Percentiles rank a stretch among this genome's conserved stretches.
Evolutionary conservation across 2,797 vertebrate species (phyloP).

Genomic region (Kryptolebias ocellatus): DNA sequence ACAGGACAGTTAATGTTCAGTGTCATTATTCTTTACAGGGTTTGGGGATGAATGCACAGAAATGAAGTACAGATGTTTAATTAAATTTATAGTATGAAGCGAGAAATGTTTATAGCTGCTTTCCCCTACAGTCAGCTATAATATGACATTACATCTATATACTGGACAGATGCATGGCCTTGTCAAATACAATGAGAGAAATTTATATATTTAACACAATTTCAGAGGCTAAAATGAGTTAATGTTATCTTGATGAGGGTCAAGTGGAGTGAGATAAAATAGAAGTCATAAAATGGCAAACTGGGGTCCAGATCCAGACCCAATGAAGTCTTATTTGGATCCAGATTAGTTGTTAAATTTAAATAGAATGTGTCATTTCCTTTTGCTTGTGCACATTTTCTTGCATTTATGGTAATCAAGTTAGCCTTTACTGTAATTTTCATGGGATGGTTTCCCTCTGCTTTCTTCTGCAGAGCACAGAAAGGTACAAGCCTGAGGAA

Average conservation of each 20-base stretch:
- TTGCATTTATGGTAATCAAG: too few species aligned
- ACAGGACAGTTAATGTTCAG: slow-evolving; percentile 66
- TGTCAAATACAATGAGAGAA: slow-evolving; percentile 31
- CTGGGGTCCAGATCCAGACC: too few species aligned
- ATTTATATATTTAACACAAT: slow-evolving; percentile 47
- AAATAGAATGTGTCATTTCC: too few species aligned
- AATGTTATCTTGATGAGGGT: slow-evolving; percentile 38
- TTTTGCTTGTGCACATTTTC: too few species aligned
- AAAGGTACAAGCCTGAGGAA: too few species aligned
- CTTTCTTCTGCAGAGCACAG: too few species aligned
- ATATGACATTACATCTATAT: slow-evolving; percentile 13
- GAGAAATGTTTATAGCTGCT: slow-evolving; percentile 9
- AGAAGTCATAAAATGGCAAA: too few species aligned
- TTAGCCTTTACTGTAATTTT: too few species aligned
- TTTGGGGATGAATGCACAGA: slow-evolving; percentile 15
- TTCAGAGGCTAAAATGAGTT: slow-evolving; percentile 36
- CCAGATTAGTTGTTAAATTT: too few species aligned
- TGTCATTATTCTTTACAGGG: slow-evolving; percentile 23
- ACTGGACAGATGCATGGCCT: slow-evolving; percentile 15
- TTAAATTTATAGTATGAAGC: slow-evolving; percentile 20
- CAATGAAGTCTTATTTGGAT: too few species aligned
- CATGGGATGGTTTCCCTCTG: too few species aligned
- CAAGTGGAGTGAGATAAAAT: slow-evolving; percentile 23
- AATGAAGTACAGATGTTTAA: slow-evolving; percentile 23
- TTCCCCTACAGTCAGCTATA: slow-evolving; percentile 3